Evolutionary conservation across 1,140 invertebrate genomes (phyloP).

Genomic region (Drosophila sturtevanti): DNA sequence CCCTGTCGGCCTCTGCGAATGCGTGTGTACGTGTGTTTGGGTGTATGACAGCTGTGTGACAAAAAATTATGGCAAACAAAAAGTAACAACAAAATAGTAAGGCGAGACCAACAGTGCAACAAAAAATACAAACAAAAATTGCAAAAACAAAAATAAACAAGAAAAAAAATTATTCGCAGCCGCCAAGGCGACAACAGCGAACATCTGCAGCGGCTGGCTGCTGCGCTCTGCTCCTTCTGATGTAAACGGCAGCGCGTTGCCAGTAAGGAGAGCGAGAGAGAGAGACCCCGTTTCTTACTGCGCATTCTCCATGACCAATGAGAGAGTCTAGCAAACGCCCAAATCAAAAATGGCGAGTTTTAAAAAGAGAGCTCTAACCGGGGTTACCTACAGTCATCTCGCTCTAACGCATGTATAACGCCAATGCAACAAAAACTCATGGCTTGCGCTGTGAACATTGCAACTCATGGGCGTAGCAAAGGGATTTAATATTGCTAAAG

Average conservation of each 20-base stretch:
- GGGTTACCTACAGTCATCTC: constrained; percentile 25
- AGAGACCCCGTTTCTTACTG: constrained; percentile 29
- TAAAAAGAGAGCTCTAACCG: constrained; percentile 50
- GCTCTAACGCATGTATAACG: constrained; percentile 21
- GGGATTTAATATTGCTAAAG: background rate
- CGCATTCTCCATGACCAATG: constrained; percentile 70
- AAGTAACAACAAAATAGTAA: constrained; percentile 58
- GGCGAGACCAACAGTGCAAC: constrained; percentile 47
- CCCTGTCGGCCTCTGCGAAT: constrained; percentile 18
- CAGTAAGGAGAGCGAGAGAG: background rate
- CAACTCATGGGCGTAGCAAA: background rate
- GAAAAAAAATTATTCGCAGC: constrained; percentile 47
- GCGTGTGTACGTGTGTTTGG: constrained; percentile 25
- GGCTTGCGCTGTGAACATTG: background rate
- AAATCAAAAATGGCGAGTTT: constrained; percentile 81
- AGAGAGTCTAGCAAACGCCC: constrained; percentile 71
- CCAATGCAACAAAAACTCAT: background rate
- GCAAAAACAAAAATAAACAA: constrained; percentile 12
- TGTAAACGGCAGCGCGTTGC: background rate
- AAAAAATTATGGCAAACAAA: constrained; percentile 73
- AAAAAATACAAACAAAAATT: constrained; percentile 31
- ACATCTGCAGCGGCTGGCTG: constrained; percentile 64
- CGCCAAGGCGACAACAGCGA: constrained; percentile 64
- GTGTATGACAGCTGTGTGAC: constrained; percentile 77
- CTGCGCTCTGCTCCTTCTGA: constrained; percentile 3